These are phyloP conservation scores for Euura saliciscinereae DNA, from an alignment of 1,140 invertebrate species.

Conservation along the genomic window DNA sequence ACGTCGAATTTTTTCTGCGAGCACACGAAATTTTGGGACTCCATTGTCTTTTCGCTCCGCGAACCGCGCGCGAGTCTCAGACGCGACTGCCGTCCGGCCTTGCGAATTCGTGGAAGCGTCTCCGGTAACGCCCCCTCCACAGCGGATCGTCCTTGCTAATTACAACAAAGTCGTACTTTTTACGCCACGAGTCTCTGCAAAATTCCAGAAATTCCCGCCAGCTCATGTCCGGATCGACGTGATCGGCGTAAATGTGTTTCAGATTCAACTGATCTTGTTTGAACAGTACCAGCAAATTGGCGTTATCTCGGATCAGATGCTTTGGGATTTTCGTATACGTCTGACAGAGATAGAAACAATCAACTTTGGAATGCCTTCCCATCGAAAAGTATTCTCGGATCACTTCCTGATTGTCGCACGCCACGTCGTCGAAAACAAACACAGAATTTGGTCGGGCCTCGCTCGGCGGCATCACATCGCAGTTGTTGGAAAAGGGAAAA, in stretches of 20 bases:
- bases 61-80: too few relatives aligned
- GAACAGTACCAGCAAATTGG: constrained; percentile 48
- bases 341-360: constrained; percentile 46
- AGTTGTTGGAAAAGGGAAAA: constrained; percentile 31
- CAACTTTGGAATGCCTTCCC: constrained; percentile 43
- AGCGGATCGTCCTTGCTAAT: too few relatives aligned
- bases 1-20: too few relatives aligned
- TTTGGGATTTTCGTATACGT: constrained; percentile 48
- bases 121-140: too few relatives aligned
- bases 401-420: constrained; percentile 47
- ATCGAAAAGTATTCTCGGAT: constrained; percentile 48
- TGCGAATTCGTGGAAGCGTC: too few relatives aligned
- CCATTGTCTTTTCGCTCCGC: too few relatives aligned
- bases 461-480: constrained; percentile 27
- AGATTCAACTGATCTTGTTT: constrained; percentile 52
- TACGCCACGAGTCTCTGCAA: too few relatives aligned
- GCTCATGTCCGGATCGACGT: constrained; percentile 43
- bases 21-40: too few relatives aligned
- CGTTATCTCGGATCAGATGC: constrained; percentile 51
- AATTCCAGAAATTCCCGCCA: too few relatives aligned
- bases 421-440: constrained; percentile 52
- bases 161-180: too few relatives aligned
- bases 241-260: constrained; percentile 47
- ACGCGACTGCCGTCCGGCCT: too few relatives aligned
- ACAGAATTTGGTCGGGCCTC: constrained; percentile 39